A percentile compares a stretch with the other conserved stretches of the same genome.
phyloP scores from a whole-genome alignment of 2,113 vertebrate genomes.

The Andinoacara biseriatus region DNA sequence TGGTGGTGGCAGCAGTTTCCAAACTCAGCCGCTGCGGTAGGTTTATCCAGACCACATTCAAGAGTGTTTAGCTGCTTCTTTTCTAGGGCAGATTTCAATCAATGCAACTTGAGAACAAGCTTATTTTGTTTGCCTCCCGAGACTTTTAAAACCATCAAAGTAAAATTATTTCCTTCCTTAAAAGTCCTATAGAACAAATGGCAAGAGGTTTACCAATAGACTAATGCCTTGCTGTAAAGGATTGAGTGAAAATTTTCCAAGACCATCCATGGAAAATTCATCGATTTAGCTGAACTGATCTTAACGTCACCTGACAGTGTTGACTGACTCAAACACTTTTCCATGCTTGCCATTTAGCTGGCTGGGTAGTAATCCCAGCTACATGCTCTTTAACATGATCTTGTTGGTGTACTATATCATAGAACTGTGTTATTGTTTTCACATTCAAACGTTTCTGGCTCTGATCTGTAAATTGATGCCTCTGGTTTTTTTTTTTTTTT shows the following conservation, averaged over 20 bases:
- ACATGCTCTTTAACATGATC: neutral
- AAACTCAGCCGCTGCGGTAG: slow-evolving; percentile 87
- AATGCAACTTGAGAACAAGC: neutral
- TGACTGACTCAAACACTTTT: neutral
- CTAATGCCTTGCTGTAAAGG: too few relatives aligned
- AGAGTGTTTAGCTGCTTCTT: neutral
- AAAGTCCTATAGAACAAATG: neutral
- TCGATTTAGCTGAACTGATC: neutral
- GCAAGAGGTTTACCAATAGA: too few relatives aligned
- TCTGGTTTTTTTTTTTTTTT: too few relatives aligned
- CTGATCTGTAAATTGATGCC: neutral
- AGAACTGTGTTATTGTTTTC: neutral
- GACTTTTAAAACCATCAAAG: too few relatives aligned
- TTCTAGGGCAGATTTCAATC: neutral
- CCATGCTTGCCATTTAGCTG: neutral
- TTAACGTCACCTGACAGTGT: neutral
- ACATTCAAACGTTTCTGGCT: neutral
- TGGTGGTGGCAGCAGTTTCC: slow-evolving; percentile 56
- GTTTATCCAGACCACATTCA: slow-evolving; percentile 37
- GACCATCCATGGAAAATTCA: neutral
- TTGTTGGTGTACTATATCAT: neutral
- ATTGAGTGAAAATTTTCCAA: neutral
- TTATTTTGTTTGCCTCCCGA: neutral
- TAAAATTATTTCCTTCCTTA: neutral
- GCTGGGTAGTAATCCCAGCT: neutral